These are phyloP conservation scores for Anastatus disparis DNA, from an alignment of 1,140 invertebrate species.

Conservation along the genomic window DNA sequence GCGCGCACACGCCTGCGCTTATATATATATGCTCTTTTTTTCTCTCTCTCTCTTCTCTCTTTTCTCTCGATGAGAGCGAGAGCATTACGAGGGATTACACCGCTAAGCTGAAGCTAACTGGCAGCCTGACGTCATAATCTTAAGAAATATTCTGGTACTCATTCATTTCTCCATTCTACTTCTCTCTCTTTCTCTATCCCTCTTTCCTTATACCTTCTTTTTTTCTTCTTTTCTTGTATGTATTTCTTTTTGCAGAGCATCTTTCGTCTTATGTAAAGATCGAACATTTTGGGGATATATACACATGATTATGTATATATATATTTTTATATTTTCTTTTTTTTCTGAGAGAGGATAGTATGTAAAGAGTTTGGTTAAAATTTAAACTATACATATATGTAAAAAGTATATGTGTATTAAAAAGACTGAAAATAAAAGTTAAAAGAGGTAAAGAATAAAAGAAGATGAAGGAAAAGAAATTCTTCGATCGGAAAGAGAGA, in stretches of 20 bases:
- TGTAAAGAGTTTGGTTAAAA: conserved; percentile 29
- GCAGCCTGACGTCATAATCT: conserved; percentile 67
- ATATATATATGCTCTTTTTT: no score
- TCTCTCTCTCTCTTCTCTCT: neutral
- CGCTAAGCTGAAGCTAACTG: conserved; percentile 61
- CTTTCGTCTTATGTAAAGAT: no score
- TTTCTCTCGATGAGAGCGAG: no score
- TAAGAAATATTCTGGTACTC: conserved; percentile 56
- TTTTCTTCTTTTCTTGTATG: no score
- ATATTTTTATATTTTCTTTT: no score
- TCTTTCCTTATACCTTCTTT: no score
- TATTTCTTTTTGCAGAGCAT: no score
- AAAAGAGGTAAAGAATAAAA: conserved; percentile 30
- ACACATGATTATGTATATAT: neutral
- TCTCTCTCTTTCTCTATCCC: no score
- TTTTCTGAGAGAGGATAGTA: no score
- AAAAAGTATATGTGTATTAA: no score
- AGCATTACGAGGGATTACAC: conserved; percentile 65
- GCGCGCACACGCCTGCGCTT: no score
- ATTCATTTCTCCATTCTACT: neutral
- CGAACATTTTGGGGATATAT: no score
- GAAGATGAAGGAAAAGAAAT: neutral
- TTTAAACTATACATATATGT: conserved; percentile 29
- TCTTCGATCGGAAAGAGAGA: conserved; percentile 4
- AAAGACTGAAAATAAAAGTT: conserved; percentile 35